Evolutionary conservation across 2,113 vertebrate species (phyloP).

Genomic region (Odontesthes bonariensis): DNA sequence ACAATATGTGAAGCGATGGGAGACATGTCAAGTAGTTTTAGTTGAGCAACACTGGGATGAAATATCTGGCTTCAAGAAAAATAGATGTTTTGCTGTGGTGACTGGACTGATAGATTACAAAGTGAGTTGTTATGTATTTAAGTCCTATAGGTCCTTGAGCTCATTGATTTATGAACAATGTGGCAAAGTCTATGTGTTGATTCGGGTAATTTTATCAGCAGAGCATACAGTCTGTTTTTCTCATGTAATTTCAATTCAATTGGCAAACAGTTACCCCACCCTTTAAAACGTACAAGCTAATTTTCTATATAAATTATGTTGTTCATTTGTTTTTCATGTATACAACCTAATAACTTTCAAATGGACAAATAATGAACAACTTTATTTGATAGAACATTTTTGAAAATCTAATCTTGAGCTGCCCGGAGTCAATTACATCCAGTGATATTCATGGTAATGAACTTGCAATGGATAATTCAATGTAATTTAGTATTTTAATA

Average conservation of each 20-base stretch:
- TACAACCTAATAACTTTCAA: constrained; percentile 27
- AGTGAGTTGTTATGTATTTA: neutral
- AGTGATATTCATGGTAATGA: constrained; percentile 50
- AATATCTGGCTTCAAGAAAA: neutral
- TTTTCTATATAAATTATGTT: constrained; percentile 29
- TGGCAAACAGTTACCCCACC: neutral
- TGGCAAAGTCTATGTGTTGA: neutral
- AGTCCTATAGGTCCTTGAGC: neutral
- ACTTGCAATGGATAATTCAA: constrained; percentile 44
- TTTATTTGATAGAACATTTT: constrained; percentile 22
- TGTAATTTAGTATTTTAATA: constrained; percentile 35
- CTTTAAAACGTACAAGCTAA: neutral
- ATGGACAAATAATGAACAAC: constrained; percentile 38
- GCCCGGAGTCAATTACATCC: constrained; percentile 52
- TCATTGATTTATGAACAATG: constrained; percentile 1
- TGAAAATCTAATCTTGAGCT: constrained; percentile 21
- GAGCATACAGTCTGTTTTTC: neutral
- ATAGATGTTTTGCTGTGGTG: neutral
- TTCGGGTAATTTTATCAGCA: constrained; percentile 5
- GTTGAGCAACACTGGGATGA: too few relatives aligned
- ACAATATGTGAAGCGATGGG: too few relatives aligned
- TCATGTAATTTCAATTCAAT: constrained; percentile 1
- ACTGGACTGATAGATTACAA: neutral
- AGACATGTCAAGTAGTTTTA: neutral
- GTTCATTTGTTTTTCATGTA: constrained; percentile 42